These are phyloP conservation scores for Conopomorpha cramerella DNA, from an alignment of 1,140 invertebrate species.

Conservation along the genomic window DNA sequence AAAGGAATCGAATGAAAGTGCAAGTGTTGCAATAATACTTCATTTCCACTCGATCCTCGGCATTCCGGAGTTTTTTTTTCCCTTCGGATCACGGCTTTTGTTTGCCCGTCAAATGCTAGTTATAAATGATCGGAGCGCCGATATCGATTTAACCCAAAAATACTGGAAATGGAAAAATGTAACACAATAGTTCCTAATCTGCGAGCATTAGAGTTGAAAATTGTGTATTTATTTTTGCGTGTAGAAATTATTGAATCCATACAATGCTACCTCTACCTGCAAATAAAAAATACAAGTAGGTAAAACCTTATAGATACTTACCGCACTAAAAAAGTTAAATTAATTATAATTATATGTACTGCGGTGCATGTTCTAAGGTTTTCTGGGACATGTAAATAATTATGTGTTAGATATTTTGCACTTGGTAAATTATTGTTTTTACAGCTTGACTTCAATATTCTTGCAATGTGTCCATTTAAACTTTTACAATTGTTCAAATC, in stretches of 20 bases:
- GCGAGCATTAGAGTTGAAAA: too few species aligned
- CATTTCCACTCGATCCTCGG: conserved; percentile 30
- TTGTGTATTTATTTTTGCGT: too few species aligned
- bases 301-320: too few species aligned
- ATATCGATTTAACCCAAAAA: conserved; percentile 35
- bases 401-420: too few species aligned
- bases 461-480: neutral
- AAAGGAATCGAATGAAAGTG: conserved; percentile 33
- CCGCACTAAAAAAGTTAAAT: too few species aligned
- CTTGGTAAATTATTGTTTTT: conserved; percentile 3
- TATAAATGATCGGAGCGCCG: conserved; percentile 54
- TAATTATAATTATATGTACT: too few species aligned
- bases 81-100: conserved; percentile 24
- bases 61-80: conserved; percentile 42
- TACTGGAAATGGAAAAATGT: conserved; percentile 14
- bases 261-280: too few species aligned
- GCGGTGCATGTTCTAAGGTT: too few species aligned
- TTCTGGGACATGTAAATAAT: too few species aligned
- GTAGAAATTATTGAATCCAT: too few species aligned
- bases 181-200: too few species aligned
- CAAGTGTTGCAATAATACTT: conserved; percentile 56
- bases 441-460: neutral
- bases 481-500: neutral
- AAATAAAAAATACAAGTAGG: too few species aligned
- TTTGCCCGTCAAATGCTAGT: conserved; percentile 41